phyloP scores from a whole-genome alignment of 2,113 vertebrate species.

The Alexandromys fortis region DNA sequence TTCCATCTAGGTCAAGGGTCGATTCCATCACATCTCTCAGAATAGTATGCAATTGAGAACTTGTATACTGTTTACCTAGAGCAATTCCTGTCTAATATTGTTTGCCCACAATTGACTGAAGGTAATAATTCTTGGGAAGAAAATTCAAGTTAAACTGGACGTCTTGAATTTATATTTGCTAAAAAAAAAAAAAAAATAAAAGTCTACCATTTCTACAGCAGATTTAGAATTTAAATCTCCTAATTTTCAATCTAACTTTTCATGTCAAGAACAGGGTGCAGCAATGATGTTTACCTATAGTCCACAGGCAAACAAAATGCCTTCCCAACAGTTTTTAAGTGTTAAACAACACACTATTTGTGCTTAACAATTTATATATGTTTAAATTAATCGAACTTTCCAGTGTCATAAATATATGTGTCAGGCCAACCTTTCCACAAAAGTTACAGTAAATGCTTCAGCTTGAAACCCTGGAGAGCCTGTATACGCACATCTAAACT shows the following conservation, averaged over 20 bases:
- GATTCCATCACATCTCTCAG: neutral
- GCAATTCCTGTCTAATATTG: neutral
- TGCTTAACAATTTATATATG: neutral
- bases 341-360: neutral
- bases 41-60: neutral
- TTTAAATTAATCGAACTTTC: constrained; percentile 46
- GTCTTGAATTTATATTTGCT: constrained; percentile 16
- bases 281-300: neutral
- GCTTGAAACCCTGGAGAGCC: neutral
- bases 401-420: neutral
- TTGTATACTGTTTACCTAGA: neutral
- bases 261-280: neutral
- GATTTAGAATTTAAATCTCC: constrained; percentile 47
- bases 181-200: neutral
- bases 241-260: constrained; percentile 2
- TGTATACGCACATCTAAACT: neutral
- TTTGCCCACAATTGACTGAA: neutral
- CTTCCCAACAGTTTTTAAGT: neutral
- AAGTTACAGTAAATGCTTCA: constrained; percentile 21
- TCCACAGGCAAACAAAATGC: constrained; percentile 43
- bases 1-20: neutral
- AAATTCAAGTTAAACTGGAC: constrained; percentile 33
- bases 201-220: constrained; percentile 4
- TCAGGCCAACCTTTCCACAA: constrained; percentile 1
- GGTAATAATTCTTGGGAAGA: neutral